Evolutionary conservation across 2,113 vertebrate genomes (phyloP).

Genomic region (Cepphus grylle): DNA sequence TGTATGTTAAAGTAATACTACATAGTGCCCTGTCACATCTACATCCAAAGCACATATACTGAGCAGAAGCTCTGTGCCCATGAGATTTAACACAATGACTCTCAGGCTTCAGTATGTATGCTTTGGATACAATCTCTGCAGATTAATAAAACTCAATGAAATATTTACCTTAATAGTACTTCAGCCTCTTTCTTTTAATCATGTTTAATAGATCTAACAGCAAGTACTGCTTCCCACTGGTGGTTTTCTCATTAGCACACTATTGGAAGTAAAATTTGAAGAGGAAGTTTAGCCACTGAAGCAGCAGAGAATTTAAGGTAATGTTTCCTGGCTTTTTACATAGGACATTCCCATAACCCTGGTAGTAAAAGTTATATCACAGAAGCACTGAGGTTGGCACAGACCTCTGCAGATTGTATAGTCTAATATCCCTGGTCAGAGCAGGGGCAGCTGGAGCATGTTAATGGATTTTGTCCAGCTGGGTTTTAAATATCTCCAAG

Average conservation of each 20-base stretch:
- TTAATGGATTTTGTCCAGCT: background rate
- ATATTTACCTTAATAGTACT: constrained; percentile 54
- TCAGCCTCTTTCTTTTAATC: constrained; percentile 40
- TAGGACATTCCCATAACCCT: background rate
- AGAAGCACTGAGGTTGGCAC: background rate
- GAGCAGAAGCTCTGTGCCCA: background rate
- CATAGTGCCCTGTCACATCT: background rate
- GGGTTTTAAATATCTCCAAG: background rate
- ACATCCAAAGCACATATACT: background rate
- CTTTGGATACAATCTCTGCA: background rate
- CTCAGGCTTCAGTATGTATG: background rate
- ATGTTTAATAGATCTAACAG: constrained; percentile 20
- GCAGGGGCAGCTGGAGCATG: background rate
- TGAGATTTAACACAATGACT: background rate
- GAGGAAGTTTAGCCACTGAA: background rate
- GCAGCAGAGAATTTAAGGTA: background rate
- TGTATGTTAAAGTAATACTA: background rate
- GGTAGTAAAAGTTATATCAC: background rate
- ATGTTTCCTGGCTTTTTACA: background rate
- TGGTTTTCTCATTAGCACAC: constrained; percentile 13
- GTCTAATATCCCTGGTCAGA: background rate
- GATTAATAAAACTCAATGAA: constrained; percentile 26
- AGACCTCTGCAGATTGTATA: background rate
- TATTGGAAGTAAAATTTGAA: background rate
- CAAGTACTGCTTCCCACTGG: constrained; percentile 3